Percentiles rank a stretch among this genome's conserved stretches.
These are phyloP conservation scores for Muscicapa comitata DNA, from an alignment of 2,797 vertebrate species.

Conservation along the genomic window DNA sequence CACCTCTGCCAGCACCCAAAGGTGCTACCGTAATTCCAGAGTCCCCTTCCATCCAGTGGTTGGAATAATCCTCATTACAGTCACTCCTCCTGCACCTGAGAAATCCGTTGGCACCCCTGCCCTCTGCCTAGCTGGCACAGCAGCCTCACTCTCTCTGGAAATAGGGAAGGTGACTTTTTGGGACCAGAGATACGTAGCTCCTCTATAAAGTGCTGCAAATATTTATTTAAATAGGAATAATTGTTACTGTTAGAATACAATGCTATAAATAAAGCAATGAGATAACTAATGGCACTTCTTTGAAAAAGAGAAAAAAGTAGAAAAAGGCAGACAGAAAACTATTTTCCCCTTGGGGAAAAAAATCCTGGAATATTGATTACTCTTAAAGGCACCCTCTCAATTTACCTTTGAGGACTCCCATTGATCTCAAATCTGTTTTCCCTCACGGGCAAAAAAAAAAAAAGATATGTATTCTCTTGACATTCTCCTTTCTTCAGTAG, in stretches of 20 bases:
- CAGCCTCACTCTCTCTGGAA: background rate
- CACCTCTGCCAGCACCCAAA: background rate
- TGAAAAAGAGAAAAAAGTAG: background rate
- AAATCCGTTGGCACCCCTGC: background rate
- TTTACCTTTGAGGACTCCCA: slow-evolving; percentile 42
- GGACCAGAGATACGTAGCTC: background rate
- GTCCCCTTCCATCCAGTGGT: background rate
- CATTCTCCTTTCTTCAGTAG: slow-evolving; percentile 23
- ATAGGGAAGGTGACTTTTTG: background rate
- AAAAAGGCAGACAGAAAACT: background rate
- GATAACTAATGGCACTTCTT: background rate
- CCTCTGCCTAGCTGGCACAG: background rate
- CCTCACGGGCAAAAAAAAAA: slow-evolving; percentile 3
- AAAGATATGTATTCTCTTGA: slow-evolving; percentile 28
- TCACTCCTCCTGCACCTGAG: background rate
- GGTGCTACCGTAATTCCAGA: background rate
- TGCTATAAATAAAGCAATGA: background rate
- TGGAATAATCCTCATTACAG: background rate
- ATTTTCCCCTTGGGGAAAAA: background rate
- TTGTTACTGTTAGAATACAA: background rate
- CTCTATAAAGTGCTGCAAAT: background rate
- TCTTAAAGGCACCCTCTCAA: slow-evolving; percentile 34
- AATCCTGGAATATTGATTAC: background rate
- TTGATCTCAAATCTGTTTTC: slow-evolving; percentile 37
- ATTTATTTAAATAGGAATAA: background rate